phyloP scores from a whole-genome alignment of 2,888 invertebrate genomes.

The Macaria liturata region DNA sequence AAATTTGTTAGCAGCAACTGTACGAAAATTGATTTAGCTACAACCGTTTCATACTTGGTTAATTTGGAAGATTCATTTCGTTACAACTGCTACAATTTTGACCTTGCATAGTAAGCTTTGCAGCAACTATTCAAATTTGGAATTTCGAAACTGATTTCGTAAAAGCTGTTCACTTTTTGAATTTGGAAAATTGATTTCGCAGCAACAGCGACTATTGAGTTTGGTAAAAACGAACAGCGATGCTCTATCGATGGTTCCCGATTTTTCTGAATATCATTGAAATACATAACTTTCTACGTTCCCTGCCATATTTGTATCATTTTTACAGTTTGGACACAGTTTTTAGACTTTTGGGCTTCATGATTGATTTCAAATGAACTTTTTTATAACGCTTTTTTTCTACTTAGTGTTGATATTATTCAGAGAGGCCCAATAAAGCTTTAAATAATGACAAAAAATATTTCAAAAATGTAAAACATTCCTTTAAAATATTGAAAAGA shows the following conservation, averaged over 20 bases:
- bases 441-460: conserved; percentile 28
- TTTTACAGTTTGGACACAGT: conserved; percentile 3
- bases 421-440: conserved; percentile 14
- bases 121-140: too few relatives aligned
- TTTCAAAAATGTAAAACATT: conserved; percentile 41
- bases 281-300: conserved; percentile 13
- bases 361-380: background rate
- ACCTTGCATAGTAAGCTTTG: too few relatives aligned
- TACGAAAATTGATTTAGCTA: too few relatives aligned
- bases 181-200: conserved; percentile 10
- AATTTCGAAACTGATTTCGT: too few relatives aligned
- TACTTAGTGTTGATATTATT: too few relatives aligned
- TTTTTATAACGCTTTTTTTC: background rate
- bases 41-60: too few relatives aligned
- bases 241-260: conserved; percentile 11
- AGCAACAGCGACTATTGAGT: conserved; percentile 1
- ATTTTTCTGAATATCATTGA: conserved; percentile 15
- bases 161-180: background rate
- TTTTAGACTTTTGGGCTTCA: conserved; percentile 8
- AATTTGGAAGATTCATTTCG: too few relatives aligned
- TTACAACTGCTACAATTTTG: too few relatives aligned
- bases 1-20: too few relatives aligned
- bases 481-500: conserved; percentile 51
- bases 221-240: too few relatives aligned
- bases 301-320: conserved; percentile 6